Evolutionary conservation across 2,797 vertebrate species (phyloP), one percentile per base, ranked within the genome.

Genomic region (Decapterus maruadsi): DNA sequence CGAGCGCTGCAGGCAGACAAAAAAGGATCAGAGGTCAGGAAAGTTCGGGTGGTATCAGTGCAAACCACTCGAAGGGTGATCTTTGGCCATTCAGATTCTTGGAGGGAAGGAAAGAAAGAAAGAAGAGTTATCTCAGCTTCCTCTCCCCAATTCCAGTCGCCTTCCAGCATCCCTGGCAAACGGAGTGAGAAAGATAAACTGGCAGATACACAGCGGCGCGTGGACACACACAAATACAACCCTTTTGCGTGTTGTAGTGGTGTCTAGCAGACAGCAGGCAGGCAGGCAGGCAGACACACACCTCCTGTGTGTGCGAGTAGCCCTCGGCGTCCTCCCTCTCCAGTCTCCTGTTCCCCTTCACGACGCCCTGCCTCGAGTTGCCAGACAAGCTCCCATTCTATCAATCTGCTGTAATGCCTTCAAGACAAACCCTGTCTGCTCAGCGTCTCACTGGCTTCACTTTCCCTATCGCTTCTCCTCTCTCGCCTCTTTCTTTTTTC

Each of bases 351-450:
- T 81, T 83, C 57, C 50, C 63, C 58, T 45, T 60, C 66, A 61
- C 55, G 80, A 75, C 80, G 76, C 66, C 64, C 60, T 65, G 65
- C 59, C 72, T 80, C 40, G 54, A 77, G 80, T 79, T 81, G 20
- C 76, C 62, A 85, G 83, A 86, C 72, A 75, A 90, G 90, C 83
- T 90, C 89, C 82, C 86, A 89, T 91, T 94, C 90, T 83, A 82
- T 93, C 91, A 90, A 80, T 92, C 90, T 87, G 66, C 74, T 59
- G 75, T 59, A 56, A 69, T 48, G 75, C 77, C 82, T 83, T 65
- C 66, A 84, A 87, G 90, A 89, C 84, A 88, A 87, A 83, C 66
- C 12, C 63, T 56, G 64, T 81, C 80, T 72, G 76, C 87, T 82
- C 64, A 9, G 12, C 13, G 62, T 77, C 80, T 78, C 76, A 3